Evolutionary conservation across 2,797 vertebrate genomes (phyloP).

Genomic region (Eutrigla gurnardus): DNA sequence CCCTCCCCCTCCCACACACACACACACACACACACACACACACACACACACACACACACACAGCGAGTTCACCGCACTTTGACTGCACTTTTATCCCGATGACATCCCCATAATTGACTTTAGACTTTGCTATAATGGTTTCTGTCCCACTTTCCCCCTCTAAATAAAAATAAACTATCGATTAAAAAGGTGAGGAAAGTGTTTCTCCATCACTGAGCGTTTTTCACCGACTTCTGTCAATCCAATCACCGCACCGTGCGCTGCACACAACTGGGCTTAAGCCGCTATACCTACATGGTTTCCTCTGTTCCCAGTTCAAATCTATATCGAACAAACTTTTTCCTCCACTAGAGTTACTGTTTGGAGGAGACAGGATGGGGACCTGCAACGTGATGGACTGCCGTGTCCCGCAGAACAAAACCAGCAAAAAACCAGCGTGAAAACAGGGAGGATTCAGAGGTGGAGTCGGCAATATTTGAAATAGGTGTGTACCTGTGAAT

Average conservation of each 20-base stretch:
- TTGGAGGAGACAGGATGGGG: slow-evolving; percentile 5
- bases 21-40: background rate
- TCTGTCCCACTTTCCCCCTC: fast-evolving
- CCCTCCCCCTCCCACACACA: too few species aligned
- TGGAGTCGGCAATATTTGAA: background rate
- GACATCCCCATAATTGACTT: background rate
- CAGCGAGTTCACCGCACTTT: background rate
- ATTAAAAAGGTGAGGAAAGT: background rate
- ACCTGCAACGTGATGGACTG: background rate
- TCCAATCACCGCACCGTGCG: background rate
- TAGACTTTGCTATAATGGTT: background rate
- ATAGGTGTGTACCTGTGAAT: slow-evolving; percentile 83
- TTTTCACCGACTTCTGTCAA: slow-evolving; percentile 10
- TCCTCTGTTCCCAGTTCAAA: background rate
- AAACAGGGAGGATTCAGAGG: slow-evolving; percentile 22
- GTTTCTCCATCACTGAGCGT: background rate
- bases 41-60: background rate
- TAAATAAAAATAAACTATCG: background rate
- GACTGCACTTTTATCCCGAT: background rate
- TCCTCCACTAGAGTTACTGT: background rate
- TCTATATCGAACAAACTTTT: slow-evolving; percentile 40
- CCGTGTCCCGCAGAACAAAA: slow-evolving; percentile 2
- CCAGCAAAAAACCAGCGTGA: slow-evolving; percentile 12
- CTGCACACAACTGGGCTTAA: slow-evolving; percentile 23
- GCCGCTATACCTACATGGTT: too few species aligned